phyloP scores from a whole-genome alignment of 2,797 vertebrate species.

The Falco naumanni region DNA sequence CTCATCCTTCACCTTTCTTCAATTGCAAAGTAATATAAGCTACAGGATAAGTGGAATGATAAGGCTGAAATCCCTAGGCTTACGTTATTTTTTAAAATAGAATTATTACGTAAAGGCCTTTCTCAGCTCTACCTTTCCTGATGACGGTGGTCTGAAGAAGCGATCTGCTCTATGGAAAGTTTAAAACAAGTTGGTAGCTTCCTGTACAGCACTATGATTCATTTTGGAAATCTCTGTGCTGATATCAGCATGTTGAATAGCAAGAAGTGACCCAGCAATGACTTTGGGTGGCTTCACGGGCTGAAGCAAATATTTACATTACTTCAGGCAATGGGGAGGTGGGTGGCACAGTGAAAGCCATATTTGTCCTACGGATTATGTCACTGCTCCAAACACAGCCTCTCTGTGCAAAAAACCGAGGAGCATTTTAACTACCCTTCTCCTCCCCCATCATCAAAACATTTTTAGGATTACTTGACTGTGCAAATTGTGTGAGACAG shows the following conservation, averaged over 20 bases:
- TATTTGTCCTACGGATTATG: slow-evolving; percentile 62
- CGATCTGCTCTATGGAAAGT: not conserved
- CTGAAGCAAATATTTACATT: slow-evolving; percentile 72
- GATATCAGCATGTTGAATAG: not conserved
- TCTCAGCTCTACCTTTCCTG: not conserved
- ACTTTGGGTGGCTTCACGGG: slow-evolving; percentile 16
- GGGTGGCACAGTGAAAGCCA: slow-evolving; percentile 41
- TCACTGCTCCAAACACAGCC: slow-evolving; percentile 31
- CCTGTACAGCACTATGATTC: not conserved
- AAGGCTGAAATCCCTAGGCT: not conserved
- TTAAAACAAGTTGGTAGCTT: not conserved
- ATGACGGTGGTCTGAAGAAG: not conserved
- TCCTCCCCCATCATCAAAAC: slow-evolving; percentile 17
- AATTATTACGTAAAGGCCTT: not conserved
- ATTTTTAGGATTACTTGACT: slow-evolving; percentile 58
- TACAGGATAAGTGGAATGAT: not conserved
- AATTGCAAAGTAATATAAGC: not conserved
- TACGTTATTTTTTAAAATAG: not conserved
- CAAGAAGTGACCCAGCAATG: slow-evolving; percentile 15
- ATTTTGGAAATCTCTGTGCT: not conserved
- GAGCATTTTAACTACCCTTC: slow-evolving; percentile 50
- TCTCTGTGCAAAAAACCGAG: slow-evolving; percentile 14
- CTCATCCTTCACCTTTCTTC: not conserved
- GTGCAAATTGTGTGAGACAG: slow-evolving; percentile 8
- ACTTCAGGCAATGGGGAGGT: slow-evolving; percentile 1